These are phyloP conservation scores for Crotalus helleri DNA, from an alignment of 2,113 vertebrate genomes.

Conservation along the genomic window DNA sequence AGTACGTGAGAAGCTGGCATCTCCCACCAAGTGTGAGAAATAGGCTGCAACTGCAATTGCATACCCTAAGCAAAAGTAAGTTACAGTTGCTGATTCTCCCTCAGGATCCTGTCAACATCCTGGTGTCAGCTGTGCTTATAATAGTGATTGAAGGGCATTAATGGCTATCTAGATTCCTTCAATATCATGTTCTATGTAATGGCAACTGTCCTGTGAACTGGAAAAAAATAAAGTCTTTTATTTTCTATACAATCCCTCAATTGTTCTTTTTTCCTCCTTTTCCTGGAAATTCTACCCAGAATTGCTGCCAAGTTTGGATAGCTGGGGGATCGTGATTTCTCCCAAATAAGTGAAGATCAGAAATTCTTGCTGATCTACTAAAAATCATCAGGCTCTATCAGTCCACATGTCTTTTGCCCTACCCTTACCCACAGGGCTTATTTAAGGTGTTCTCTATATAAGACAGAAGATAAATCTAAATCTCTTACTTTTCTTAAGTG, in stretches of 20 bases:
- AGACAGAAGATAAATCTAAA: background rate
- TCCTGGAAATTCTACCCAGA: background rate
- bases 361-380: background rate
- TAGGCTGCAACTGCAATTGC: background rate
- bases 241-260: slow-evolving; percentile 69
- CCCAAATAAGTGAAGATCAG: background rate
- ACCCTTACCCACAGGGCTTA: background rate
- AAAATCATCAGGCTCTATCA: background rate
- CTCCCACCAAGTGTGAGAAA: background rate
- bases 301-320: background rate
- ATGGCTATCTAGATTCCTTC: slow-evolving; percentile 42
- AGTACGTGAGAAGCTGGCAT: background rate
- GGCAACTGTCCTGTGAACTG: slow-evolving; percentile 73
- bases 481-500: background rate
- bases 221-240: slow-evolving; percentile 73
- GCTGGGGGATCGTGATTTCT: background rate
- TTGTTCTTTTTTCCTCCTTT: slow-evolving; percentile 51
- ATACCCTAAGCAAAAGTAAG: background rate
- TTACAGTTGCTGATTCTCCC: slow-evolving; percentile 1
- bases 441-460: background rate
- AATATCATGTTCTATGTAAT: slow-evolving; percentile 62
- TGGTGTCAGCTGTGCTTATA: background rate
- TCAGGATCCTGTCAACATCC: slow-evolving; percentile 19
- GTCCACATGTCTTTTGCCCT: background rate
- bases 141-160: slow-evolving; percentile 46